Percentiles rank a stretch among this genome's conserved stretches.
These are phyloP conservation scores for Macheiramphus alcinus DNA, from an alignment of 2,113 vertebrate genomes.

Conservation along the genomic window DNA sequence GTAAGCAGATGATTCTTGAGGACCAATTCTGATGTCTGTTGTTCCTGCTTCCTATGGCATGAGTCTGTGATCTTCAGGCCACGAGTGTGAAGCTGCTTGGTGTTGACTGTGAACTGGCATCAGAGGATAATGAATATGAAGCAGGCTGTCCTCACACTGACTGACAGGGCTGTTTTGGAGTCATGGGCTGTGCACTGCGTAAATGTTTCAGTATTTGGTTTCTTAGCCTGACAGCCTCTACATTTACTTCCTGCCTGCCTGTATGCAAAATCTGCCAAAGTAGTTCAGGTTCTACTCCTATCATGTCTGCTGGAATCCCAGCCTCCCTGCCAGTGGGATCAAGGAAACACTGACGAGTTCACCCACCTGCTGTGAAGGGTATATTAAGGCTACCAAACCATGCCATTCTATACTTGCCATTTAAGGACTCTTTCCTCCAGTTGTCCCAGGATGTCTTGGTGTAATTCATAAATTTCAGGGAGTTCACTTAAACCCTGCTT, in stretches of 20 bases:
- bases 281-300: not conserved
- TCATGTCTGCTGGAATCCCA: not conserved
- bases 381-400: not conserved
- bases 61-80: not conserved
- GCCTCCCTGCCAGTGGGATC: not conserved
- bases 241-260: not conserved
- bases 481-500: conserved; percentile 83
- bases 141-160: not conserved
- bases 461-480: conserved; percentile 83
- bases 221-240: not conserved
- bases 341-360: not conserved
- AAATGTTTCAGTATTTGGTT: not conserved
- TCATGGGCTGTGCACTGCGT: not conserved
- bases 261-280: not conserved
- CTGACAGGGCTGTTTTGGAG: not conserved
- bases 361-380: not conserved
- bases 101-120: not conserved
- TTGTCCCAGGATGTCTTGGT: conserved; percentile 82
- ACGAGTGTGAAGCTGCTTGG: not conserved
- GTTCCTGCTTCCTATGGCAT: not conserved
- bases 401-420: conserved; percentile 81
- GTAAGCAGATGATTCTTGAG: not conserved
- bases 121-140: not conserved
- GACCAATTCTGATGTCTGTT: not conserved
- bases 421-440: conserved; percentile 82